A percentile compares a stretch with the other conserved stretches of the same genome.
Evolutionary conservation across 2,797 vertebrate genomes (phyloP).

Genomic region (Ispidina lecontei): DNA sequence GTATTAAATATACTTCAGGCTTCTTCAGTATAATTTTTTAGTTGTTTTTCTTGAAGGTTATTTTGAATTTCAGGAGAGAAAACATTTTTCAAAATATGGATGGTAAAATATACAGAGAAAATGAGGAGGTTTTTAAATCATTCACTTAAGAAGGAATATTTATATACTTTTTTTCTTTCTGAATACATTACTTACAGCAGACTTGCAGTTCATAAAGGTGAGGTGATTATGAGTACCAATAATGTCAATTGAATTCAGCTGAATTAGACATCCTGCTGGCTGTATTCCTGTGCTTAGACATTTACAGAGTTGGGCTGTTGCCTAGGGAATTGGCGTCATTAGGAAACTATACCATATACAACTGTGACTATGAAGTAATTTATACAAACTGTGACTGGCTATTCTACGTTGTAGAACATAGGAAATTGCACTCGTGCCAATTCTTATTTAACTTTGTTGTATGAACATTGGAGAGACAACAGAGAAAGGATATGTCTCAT

Average conservation of each 20-base stretch:
- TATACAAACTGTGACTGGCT: constrained; percentile 30
- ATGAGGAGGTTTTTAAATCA: background rate
- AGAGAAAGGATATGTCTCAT: background rate
- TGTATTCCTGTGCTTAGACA: constrained; percentile 37
- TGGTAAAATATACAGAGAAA: background rate
- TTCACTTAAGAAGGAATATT: background rate
- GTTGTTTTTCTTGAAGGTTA: background rate
- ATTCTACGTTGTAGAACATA: background rate
- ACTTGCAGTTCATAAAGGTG: background rate
- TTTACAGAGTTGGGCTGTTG: constrained; percentile 48
- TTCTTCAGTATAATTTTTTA: background rate
- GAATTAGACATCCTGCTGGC: constrained; percentile 39
- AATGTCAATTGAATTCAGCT: background rate
- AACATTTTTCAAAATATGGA: background rate
- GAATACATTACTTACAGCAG: background rate
- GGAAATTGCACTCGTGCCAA: background rate
- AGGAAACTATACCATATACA: constrained; percentile 28
- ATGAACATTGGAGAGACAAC: background rate
- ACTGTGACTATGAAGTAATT: constrained; percentile 18
- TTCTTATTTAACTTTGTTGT: background rate
- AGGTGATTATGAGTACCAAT: constrained; percentile 27
- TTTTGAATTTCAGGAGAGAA: constrained; percentile 1
- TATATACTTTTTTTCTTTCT: constrained; percentile 5
- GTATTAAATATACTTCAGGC: background rate
- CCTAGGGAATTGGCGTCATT: constrained; percentile 65